These are phyloP conservation scores for Lycodopsis pacificus DNA, from an alignment of 2,797 vertebrate genomes.

Conservation along the genomic window DNA sequence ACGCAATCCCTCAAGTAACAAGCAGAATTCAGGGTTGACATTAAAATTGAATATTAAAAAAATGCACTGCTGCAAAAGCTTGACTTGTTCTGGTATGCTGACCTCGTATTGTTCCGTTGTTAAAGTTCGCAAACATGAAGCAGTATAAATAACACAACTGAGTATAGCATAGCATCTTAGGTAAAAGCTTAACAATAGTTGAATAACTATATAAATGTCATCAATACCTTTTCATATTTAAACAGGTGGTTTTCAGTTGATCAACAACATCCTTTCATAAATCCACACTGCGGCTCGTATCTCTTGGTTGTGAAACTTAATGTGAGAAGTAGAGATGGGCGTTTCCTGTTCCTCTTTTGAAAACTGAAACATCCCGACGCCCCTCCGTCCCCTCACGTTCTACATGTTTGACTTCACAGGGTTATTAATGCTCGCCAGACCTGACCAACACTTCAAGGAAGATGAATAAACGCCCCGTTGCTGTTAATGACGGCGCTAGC, in stretches of 20 bases:
- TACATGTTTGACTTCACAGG: conserved; percentile 10
- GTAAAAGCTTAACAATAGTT: background rate
- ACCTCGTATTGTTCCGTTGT: background rate
- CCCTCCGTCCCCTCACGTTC: background rate
- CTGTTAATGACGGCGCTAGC: background rate
- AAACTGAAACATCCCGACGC: background rate
- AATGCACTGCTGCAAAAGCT: background rate
- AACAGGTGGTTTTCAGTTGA: background rate
- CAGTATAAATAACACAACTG: background rate
- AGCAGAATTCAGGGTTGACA: background rate
- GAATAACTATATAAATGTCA: background rate
- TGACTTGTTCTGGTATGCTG: background rate
- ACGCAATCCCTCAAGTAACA: background rate
- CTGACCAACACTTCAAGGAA: background rate
- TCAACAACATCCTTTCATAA: background rate
- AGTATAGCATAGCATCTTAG: background rate
- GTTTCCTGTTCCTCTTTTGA: conserved; percentile 63
- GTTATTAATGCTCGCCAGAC: background rate
- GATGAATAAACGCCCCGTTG: conserved; percentile 18
- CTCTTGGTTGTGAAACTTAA: conserved; percentile 35
- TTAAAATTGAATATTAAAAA: background rate
- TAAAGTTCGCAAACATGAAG: background rate
- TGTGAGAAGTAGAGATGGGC: conserved; percentile 10
- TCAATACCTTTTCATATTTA: background rate
- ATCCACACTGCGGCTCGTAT: background rate